phyloP scores from a whole-genome alignment of 2,113 vertebrate species.

The Podocnemis expansa region DNA sequence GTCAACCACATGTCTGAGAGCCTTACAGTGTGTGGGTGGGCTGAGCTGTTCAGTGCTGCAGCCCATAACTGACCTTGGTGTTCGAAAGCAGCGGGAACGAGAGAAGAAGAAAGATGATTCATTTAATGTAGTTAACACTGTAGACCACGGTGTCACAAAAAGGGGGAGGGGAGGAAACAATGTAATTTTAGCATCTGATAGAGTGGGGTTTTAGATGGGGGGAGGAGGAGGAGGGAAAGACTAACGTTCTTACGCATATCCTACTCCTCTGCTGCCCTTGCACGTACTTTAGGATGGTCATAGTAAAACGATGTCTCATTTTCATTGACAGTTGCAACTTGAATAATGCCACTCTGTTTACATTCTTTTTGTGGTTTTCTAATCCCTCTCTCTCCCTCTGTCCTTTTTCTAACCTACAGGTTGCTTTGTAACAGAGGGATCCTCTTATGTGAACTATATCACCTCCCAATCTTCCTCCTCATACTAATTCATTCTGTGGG shows the following conservation, averaged over 20 bases:
- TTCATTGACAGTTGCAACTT: not conserved
- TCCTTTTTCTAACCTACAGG: not conserved
- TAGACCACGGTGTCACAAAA: not conserved
- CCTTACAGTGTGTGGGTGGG: not conserved
- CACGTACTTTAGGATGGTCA: not conserved
- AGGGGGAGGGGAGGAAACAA: not conserved
- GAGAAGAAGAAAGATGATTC: not conserved
- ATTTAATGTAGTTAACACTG: not conserved
- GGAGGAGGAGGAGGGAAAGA: not conserved
- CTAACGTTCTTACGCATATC: not conserved
- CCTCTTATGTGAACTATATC: not conserved
- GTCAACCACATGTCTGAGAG: not conserved
- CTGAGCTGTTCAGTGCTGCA: not conserved
- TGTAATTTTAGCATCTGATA: slow-evolving; percentile 22
- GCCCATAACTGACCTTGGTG: rapidly evolving
- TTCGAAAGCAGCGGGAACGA: not conserved
- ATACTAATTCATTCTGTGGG: not conserved
- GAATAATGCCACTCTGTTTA: not conserved
- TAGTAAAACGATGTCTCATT: rapidly evolving
- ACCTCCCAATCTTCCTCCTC: rapidly evolving
- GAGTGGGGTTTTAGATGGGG: slow-evolving; percentile 26
- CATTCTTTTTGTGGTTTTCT: not conserved
- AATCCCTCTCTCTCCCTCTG: rapidly evolving
- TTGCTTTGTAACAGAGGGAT: not conserved
- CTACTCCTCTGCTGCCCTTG: not conserved